phyloP scores from a whole-genome alignment of 2,113 vertebrate genomes.

The Anguilla rostrata region DNA sequence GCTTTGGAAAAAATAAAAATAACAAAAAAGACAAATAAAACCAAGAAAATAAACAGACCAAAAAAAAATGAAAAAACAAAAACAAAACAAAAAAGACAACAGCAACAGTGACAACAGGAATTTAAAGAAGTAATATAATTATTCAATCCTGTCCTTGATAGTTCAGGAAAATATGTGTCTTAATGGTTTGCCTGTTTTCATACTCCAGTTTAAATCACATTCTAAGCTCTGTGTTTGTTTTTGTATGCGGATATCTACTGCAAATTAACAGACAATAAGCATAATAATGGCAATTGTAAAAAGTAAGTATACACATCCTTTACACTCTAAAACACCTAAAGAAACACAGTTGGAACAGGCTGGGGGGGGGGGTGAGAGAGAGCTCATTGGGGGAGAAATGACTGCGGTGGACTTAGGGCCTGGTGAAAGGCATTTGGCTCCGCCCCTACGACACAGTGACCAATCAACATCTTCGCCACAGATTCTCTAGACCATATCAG shows the following conservation, averaged over 20 bases:
- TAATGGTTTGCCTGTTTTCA: background rate
- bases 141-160: background rate
- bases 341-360: background rate
- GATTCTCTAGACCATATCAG: too few relatives aligned
- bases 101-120: background rate
- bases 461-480: too few relatives aligned
- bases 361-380: background rate
- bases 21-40: slow-evolving; percentile 50
- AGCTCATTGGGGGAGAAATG: background rate
- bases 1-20: slow-evolving; percentile 50
- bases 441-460: too few relatives aligned
- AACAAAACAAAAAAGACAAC: slow-evolving; percentile 20
- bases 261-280: background rate
- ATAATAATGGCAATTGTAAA: background rate
- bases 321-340: background rate
- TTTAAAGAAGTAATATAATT: background rate
- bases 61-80: slow-evolving; percentile 49
- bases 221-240: background rate
- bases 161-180: background rate
- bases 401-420: too few relatives aligned
- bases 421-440: too few relatives aligned
- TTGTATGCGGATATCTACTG: background rate
- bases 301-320: background rate
- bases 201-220: background rate
- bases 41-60: slow-evolving; percentile 52